phyloP scores from a whole-genome alignment of 2,113 vertebrate genomes.

The cattle (Bos taurus) region ARS-UCD2.0 NC_037352.1:34313501-34314000 shows the following conservation, averaged over 20 bases:
- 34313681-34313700: not conserved
- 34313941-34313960: not conserved
- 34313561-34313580: not conserved
- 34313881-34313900: not conserved
- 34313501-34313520: not conserved
- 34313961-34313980: not conserved
- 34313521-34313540: not conserved
- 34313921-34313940: not conserved
- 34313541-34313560: not conserved
- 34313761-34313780: not conserved
- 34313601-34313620: too few species aligned
- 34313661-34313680: not conserved
- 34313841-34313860: not conserved
- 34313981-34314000: not conserved
- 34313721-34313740: accelerated
- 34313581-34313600: not conserved
- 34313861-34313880: not conserved
- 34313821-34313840: not conserved
- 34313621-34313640: not conserved
- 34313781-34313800: not conserved
- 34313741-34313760: not conserved
- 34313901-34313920: not conserved
- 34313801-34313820: not conserved
- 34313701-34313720: not conserved
- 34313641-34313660: not conserved